A percentile compares a stretch with the other conserved stretches of the same genome.
Conservation (phyloP, 2,113 vertebrate genomes). For the Dissostichus mawsoni region DNA sequence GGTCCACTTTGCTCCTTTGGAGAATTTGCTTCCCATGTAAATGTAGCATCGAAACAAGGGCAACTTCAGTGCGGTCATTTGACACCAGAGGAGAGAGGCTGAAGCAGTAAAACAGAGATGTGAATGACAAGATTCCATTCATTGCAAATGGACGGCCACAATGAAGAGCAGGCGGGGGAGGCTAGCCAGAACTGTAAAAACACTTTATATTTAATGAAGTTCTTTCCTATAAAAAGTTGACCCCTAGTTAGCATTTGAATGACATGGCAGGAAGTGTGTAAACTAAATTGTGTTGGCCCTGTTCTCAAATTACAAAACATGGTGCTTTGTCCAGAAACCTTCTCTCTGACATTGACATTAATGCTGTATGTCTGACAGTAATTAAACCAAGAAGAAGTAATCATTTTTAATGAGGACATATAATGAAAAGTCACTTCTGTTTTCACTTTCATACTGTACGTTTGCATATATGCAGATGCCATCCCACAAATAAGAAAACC, state of each 20-base stretch:
- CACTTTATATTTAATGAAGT: constrained; percentile 35
- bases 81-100: constrained; percentile 1
- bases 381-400: constrained; percentile 8
- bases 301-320: constrained; percentile 43
- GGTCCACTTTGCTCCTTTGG: constrained; percentile 4
- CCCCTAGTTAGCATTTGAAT: constrained; percentile 24
- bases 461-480: no score
- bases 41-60: constrained; percentile 53
- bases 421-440: no score
- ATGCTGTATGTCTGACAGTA: not conserved
- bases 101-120: constrained; percentile 31
- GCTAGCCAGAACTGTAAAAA: constrained; percentile 45
- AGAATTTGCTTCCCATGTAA: constrained; percentile 60
- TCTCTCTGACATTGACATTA: constrained; percentile 3
- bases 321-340: constrained; percentile 3
- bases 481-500: no score
- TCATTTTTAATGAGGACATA: not conserved
- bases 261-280: constrained; percentile 29
- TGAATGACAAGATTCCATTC: constrained; percentile 49
- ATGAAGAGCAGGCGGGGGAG: constrained; percentile 25
- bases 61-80: constrained; percentile 29
- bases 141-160: constrained; percentile 41
- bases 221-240: constrained; percentile 42
- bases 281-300: constrained; percentile 5
- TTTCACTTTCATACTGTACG: no score